Evolutionary conservation across 2,888 invertebrate genomes (phyloP).

Genomic region (Brachyptera risi): DNA sequence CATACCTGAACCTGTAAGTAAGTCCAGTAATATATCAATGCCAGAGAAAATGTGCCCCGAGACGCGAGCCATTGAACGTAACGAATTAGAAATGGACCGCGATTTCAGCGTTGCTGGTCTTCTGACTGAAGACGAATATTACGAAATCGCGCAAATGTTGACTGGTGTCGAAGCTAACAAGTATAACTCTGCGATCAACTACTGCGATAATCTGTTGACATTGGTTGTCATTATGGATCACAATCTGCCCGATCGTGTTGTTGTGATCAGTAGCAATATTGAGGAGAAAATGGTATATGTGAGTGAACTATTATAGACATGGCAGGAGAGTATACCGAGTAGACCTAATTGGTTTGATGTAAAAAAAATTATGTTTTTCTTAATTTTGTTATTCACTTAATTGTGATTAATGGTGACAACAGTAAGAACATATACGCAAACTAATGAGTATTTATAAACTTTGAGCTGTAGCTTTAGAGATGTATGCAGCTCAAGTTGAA

Average conservation of each 20-base stretch:
- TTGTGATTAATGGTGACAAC: too few relatives aligned
- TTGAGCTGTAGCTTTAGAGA: neutral
- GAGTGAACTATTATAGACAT: neutral
- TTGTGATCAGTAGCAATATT: neutral
- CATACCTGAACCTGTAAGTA: too few relatives aligned
- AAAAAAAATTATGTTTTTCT: neutral
- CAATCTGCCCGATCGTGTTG: neutral
- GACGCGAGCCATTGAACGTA: too few relatives aligned
- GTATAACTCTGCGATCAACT: neutral
- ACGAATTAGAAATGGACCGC: too few relatives aligned
- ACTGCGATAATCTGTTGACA: neutral
- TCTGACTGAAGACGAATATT: neutral
- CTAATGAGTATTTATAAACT: neutral
- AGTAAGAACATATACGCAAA: too few relatives aligned
- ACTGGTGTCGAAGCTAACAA: neutral
- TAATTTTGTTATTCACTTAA: neutral
- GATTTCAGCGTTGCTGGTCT: neutral
- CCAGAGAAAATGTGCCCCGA: too few relatives aligned
- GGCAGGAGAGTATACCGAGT: too few relatives aligned
- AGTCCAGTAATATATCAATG: too few relatives aligned
- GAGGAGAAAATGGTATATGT: neutral
- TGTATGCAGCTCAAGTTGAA: too few relatives aligned
- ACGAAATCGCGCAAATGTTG: neutral
- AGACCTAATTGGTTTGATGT: too few relatives aligned
- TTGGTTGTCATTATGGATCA: neutral